Percentiles rank a stretch among this genome's conserved stretches.
phyloP scores from a whole-genome alignment of 2,113 vertebrate genomes.

The Aleadryas rufinucha region DNA sequence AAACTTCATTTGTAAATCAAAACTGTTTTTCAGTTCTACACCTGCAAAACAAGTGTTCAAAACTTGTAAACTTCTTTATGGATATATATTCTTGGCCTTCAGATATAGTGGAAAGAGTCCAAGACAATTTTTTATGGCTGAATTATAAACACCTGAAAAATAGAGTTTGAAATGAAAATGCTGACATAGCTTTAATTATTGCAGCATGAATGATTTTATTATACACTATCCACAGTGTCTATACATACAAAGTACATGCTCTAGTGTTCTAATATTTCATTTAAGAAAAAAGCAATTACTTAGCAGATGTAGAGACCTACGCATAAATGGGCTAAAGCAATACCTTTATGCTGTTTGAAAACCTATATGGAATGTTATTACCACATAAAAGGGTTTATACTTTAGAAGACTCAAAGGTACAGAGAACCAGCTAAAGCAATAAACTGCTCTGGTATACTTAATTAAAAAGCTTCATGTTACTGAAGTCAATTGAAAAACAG shows the following conservation, averaged over 20 bases:
- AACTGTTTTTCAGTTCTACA: constrained; percentile 38
- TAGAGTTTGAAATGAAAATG: constrained; percentile 31
- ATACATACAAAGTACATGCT: constrained; percentile 20
- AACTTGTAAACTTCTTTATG: constrained; percentile 52
- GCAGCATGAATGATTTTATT: constrained; percentile 63
- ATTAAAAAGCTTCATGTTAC: constrained; percentile 72
- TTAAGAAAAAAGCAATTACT: constrained; percentile 62
- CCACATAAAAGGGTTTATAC: constrained; percentile 54
- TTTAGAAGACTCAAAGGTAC: constrained; percentile 61
- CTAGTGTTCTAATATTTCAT: constrained; percentile 49
- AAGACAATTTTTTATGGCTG: constrained; percentile 45
- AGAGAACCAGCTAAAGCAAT: constrained; percentile 65
- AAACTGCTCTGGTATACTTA: constrained; percentile 64
- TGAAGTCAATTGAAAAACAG: constrained; percentile 61
- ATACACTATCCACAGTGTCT: constrained; percentile 36
- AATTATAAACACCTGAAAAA: constrained; percentile 61
- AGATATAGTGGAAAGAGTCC: constrained; percentile 25
- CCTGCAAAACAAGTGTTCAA: constrained; percentile 60
- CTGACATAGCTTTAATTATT: constrained; percentile 63
- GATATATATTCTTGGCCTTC: not conserved
- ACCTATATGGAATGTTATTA: constrained; percentile 59
- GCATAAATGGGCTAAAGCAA: constrained; percentile 36
- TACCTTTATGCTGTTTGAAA: constrained; percentile 47
- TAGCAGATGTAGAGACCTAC: constrained; percentile 50
- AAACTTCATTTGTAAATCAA: constrained; percentile 37